phyloP scores from a whole-genome alignment of 2,888 invertebrate genomes.

The Pristionchus exspectatus region DNA sequence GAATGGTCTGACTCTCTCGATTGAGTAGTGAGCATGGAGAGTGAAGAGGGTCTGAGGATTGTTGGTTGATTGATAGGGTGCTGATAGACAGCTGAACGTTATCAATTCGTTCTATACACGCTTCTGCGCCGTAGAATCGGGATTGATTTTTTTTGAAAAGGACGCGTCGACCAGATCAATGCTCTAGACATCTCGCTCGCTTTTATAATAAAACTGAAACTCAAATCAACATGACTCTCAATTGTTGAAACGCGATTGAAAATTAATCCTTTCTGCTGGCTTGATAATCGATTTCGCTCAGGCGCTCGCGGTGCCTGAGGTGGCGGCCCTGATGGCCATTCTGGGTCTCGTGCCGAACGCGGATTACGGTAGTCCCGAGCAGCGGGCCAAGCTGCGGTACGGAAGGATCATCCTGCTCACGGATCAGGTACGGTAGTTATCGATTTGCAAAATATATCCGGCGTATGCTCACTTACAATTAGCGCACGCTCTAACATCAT shows the following conservation, averaged over 20 bases:
- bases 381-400: conserved; percentile 91
- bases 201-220: neutral
- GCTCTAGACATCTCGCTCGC: conserved; percentile 81
- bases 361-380: conserved; percentile 89
- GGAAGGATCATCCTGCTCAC: conserved; percentile 99
- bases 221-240: neutral
- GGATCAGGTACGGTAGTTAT: conserved; percentile 87
- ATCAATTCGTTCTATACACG: too few relatives aligned
- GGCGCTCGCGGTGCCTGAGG: conserved; percentile 90
- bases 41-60: too few relatives aligned
- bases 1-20: too few relatives aligned
- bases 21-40: too few relatives aligned
- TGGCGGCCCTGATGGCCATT: conserved; percentile 91
- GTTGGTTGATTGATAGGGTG: neutral
- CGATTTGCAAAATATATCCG: too few relatives aligned
- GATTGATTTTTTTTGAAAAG: too few relatives aligned
- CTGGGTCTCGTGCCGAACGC: conserved; percentile 86
- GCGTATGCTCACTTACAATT: too few relatives aligned
- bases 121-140: too few relatives aligned
- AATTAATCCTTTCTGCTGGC: too few relatives aligned
- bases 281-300: neutral
- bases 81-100: neutral
- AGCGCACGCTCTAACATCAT: too few relatives aligned
- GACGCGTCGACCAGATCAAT: neutral
- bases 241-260: too few relatives aligned